A percentile compares a stretch with the other conserved stretches of the same genome.
phyloP scores from a whole-genome alignment of 2,888 invertebrate species.

The Pycnomerus fuliginosus region DNA sequence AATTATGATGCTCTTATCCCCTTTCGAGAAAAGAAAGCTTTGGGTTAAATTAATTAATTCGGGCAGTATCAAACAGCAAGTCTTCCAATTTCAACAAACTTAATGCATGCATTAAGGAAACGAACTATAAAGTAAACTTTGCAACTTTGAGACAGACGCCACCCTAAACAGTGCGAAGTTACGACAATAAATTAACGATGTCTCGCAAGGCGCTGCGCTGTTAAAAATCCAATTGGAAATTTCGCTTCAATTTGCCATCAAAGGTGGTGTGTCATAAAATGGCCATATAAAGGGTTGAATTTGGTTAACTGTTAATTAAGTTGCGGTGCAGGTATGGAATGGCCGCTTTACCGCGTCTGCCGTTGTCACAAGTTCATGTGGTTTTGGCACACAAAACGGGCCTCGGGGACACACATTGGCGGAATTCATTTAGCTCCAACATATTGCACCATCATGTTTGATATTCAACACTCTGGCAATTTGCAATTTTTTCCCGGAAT shows the following conservation, averaged over 20 bases:
- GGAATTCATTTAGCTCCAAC: conserved; percentile 16
- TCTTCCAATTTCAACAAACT: conserved; percentile 17
- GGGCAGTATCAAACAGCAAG: conserved; percentile 17
- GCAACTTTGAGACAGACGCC: conserved; percentile 14
- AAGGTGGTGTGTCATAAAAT: conserved; percentile 4
- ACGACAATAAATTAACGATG: too few species aligned
- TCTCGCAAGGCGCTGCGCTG: too few species aligned
- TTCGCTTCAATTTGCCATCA: too few species aligned
- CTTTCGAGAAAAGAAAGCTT: too few species aligned
- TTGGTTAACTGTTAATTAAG: conserved; percentile 18
- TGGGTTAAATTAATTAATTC: conserved; percentile 14
- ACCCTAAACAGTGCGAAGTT: conserved; percentile 16
- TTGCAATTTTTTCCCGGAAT: conserved; percentile 15
- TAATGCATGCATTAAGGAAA: conserved; percentile 19
- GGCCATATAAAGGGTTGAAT: conserved; percentile 8
- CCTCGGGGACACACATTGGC: conserved; percentile 11
- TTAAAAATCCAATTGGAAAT: too few species aligned
- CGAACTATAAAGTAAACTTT: conserved; percentile 20
- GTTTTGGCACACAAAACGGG: conserved; percentile 18
- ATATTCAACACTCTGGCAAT: conserved; percentile 22
- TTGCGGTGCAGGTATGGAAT: conserved; percentile 20
- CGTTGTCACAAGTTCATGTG: conserved; percentile 22
- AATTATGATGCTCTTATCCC: too few species aligned
- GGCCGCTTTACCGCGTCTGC: conserved; percentile 12
- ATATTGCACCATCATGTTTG: conserved; percentile 16